Evolutionary conservation across 2,113 vertebrate genomes (phyloP).

Genomic region (Oriolus oriolus): DNA sequence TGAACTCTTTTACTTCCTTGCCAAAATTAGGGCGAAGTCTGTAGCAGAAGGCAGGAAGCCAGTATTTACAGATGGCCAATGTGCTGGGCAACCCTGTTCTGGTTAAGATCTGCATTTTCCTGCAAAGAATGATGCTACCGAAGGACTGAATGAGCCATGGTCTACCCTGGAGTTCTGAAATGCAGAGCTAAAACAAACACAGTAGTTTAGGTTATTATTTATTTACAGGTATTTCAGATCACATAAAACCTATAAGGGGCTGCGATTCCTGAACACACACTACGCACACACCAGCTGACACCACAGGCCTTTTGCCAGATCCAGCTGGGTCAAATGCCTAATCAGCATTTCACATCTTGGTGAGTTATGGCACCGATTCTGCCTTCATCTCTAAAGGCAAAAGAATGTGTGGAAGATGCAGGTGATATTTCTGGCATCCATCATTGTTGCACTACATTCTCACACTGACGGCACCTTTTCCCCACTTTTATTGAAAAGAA

Average conservation of each 20-base stretch:
- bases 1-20: conserved; percentile 3
- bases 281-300: not conserved
- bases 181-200: not conserved
- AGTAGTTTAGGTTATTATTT: not conserved
- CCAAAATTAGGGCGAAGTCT: conserved; percentile 14
- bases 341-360: not conserved
- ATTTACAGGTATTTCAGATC: not conserved
- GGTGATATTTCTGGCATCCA: not conserved
- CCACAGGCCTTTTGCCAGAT: not conserved
- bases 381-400: not conserved
- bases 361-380: not conserved
- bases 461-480: not conserved
- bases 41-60: conserved; percentile 24
- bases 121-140: not conserved
- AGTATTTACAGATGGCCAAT: conserved; percentile 17
- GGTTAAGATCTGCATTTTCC: not conserved
- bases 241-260: not conserved
- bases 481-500: not conserved
- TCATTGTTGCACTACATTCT: not conserved
- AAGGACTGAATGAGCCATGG: not conserved
- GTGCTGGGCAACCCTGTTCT: not conserved
- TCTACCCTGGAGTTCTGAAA: not conserved
- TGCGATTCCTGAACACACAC: not conserved
- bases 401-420: not conserved
- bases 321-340: not conserved